Conservation (phyloP, 2,888 invertebrate genomes). For the Tricholauxania praeusta region DNA sequence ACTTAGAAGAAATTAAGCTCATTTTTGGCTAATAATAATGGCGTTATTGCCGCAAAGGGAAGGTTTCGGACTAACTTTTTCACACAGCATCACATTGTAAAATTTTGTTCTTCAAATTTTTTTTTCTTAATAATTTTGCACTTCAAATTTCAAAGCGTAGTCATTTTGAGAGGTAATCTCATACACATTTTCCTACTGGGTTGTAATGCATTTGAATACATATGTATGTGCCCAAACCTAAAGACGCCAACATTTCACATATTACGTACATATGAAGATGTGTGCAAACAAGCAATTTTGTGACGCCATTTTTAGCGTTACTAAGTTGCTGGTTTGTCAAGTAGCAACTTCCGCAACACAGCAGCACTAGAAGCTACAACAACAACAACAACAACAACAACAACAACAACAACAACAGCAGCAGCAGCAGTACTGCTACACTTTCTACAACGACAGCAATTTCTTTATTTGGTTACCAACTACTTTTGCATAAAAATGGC, state of each 20-base stretch:
- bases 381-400: slow-evolving; percentile 9
- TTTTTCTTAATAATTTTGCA: no score
- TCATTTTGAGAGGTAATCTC: slow-evolving; percentile 5
- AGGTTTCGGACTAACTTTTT: no score
- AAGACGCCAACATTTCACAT: no score
- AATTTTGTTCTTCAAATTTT: no score
- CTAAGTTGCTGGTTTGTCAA: slow-evolving; percentile 12
- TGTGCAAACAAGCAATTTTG: slow-evolving; percentile 22
- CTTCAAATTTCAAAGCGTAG: not conserved
- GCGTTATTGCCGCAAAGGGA: no score
- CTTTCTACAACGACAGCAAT: slow-evolving; percentile 13
- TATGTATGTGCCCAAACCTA: no score
- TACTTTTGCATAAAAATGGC: slow-evolving; percentile 8
- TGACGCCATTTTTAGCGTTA: slow-evolving; percentile 26
- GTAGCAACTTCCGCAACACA: not conserved
- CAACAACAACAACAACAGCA: slow-evolving; percentile 5
- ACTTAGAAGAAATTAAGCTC: no score
- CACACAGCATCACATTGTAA: no score
- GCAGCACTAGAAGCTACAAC: not conserved
- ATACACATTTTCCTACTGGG: slow-evolving; percentile 8
- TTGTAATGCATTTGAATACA: no score
- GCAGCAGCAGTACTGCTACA: not conserved
- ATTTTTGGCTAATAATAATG: no score
- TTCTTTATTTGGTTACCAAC: not conserved
- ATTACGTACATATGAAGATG: not conserved